phyloP scores from a whole-genome alignment of 2,888 invertebrate species.

The Drosophila quasianomalipes region DNA sequence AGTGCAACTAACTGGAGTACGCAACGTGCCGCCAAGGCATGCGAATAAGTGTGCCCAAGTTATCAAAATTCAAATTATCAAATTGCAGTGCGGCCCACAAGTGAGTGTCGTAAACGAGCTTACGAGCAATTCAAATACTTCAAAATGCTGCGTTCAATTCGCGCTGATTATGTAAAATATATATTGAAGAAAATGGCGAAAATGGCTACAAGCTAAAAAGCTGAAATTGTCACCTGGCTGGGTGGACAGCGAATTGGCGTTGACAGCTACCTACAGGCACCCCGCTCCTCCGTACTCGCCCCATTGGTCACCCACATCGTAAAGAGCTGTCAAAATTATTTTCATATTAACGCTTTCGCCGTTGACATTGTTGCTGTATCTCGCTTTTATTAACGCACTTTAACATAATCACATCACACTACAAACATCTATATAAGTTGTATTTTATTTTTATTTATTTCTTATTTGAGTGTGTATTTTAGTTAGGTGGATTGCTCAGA shows the following conservation, averaged over 20 bases:
- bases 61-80: conserved; percentile 51
- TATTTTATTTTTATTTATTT: conserved; percentile 21
- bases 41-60: conserved; percentile 70
- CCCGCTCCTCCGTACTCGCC: background rate
- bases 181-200: conserved; percentile 23
- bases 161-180: conserved; percentile 73
- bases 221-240: conserved; percentile 75
- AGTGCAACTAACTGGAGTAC: conserved; percentile 20
- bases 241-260: conserved; percentile 7
- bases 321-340: conserved; percentile 72
- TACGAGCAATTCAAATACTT: background rate
- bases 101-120: conserved; percentile 54
- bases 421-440: conserved; percentile 37
- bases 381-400: conserved; percentile 50
- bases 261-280: conserved; percentile 4
- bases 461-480: conserved; percentile 33
- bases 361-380: conserved; percentile 48
- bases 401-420: conserved; percentile 55
- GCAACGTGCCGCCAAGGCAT: conserved; percentile 67
- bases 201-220: conserved; percentile 18
- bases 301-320: conserved; percentile 37
- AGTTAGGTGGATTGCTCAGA: conserved; percentile 69
- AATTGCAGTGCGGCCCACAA: conserved; percentile 55
- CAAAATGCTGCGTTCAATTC: conserved; percentile 42
- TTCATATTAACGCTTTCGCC: conserved; percentile 46